phyloP scores from a whole-genome alignment of 2,797 vertebrate species.

The Phalloptychus januarius region DNA sequence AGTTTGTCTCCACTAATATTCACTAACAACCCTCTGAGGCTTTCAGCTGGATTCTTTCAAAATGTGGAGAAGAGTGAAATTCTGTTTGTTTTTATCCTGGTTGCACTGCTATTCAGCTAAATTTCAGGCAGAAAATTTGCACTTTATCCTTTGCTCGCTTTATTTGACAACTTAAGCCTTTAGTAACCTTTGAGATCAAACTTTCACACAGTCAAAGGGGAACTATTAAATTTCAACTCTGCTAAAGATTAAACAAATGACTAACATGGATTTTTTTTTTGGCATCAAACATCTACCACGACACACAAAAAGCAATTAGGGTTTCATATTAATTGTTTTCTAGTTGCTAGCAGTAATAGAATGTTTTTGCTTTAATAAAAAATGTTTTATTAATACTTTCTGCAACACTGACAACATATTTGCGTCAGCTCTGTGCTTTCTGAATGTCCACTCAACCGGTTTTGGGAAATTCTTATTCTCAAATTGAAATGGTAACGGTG shows the following conservation, averaged over 20 bases:
- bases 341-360: background rate
- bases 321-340: background rate
- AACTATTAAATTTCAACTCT: slow-evolving; percentile 13
- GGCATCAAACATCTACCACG: background rate
- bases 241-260: slow-evolving; percentile 8
- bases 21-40: too few relatives aligned
- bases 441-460: slow-evolving; percentile 35
- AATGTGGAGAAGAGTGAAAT: background rate
- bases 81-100: background rate
- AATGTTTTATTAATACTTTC: too few relatives aligned
- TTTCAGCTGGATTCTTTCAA: background rate
- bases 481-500: slow-evolving; percentile 37
- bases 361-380: background rate
- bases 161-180: background rate
- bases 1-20: too few relatives aligned
- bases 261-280: background rate
- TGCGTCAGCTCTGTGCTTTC: slow-evolving; percentile 8
- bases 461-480: slow-evolving; percentile 28
- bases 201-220: slow-evolving; percentile 1
- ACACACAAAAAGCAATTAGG: background rate
- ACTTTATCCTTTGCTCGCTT: background rate
- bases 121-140: background rate
- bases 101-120: background rate
- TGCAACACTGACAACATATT: background rate
- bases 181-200: slow-evolving; percentile 10